Conservation (phyloP, 2,113 vertebrate species). For the Rynchops niger region DNA sequence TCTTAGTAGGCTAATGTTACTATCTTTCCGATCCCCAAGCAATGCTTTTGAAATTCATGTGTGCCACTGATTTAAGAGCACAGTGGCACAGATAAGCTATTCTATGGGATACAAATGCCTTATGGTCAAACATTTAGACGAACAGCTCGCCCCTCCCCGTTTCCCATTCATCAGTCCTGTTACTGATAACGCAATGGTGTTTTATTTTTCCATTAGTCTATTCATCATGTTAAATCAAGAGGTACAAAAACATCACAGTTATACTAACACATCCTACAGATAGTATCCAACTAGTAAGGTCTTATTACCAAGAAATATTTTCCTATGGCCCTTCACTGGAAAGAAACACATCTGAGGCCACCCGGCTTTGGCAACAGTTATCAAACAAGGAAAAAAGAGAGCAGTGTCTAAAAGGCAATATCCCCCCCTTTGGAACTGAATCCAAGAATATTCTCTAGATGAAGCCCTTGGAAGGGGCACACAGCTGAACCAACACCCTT, state of each 20-base stretch:
- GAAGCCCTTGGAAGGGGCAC: background rate
- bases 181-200: background rate
- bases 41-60: background rate
- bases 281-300: background rate
- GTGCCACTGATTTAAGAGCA: background rate
- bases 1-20: background rate
- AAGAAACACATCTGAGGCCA: conserved; percentile 15
- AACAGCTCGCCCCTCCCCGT: background rate
- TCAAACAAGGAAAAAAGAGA: background rate
- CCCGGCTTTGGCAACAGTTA: conserved; percentile 9
- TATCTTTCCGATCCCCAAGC: background rate
- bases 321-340: conserved; percentile 23
- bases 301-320: conserved; percentile 41
- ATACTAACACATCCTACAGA: background rate
- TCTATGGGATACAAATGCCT: background rate
- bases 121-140: background rate
- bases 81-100: background rate
- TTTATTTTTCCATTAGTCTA: background rate
- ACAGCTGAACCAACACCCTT: conserved; percentile 61
- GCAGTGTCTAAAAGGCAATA: background rate
- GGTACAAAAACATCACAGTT: background rate
- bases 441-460: background rate
- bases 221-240: background rate
- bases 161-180: background rate
- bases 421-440: background rate